Conservation (phyloP, 2,797 vertebrate species). For the Enteromius treurensis region DNA sequence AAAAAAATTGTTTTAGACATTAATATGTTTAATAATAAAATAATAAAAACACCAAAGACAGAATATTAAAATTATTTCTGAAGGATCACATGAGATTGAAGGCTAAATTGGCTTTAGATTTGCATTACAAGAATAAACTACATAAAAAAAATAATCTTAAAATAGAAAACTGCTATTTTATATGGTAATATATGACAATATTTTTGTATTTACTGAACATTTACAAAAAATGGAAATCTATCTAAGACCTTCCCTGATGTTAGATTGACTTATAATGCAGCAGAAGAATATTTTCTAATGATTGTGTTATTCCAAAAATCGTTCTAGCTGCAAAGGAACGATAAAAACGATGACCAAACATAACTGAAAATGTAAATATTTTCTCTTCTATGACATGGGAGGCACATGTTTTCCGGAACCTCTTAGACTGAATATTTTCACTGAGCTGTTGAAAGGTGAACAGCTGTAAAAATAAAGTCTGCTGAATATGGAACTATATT, state of each 20-base stretch:
- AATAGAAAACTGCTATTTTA: background rate
- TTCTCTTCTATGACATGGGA: constrained; percentile 40
- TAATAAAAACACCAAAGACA: background rate
- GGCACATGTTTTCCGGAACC: constrained; percentile 36
- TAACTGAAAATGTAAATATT: constrained; percentile 43
- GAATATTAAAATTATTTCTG: background rate
- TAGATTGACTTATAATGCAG: background rate
- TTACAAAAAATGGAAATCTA: background rate
- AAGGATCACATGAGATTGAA: background rate
- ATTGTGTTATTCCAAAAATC: constrained; percentile 16
- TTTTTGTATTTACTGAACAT: background rate
- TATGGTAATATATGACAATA: background rate
- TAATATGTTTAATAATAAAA: background rate
- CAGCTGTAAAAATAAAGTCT: constrained; percentile 61
- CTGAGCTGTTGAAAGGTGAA: constrained; percentile 53
- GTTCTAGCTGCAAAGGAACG: constrained; percentile 17
- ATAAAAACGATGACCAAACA: constrained; percentile 30
- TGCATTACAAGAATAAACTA: background rate
- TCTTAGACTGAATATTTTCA: constrained; percentile 55
- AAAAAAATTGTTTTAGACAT: background rate
- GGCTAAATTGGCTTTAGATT: background rate
- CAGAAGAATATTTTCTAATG: background rate
- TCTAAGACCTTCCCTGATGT: background rate
- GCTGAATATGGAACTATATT: constrained; percentile 46
- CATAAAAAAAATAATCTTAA: background rate